Evolutionary conservation across 2,888 invertebrate genomes (phyloP), one percentile per base, ranked within the genome.

Genomic region (Polyommatus icarus): DNA sequence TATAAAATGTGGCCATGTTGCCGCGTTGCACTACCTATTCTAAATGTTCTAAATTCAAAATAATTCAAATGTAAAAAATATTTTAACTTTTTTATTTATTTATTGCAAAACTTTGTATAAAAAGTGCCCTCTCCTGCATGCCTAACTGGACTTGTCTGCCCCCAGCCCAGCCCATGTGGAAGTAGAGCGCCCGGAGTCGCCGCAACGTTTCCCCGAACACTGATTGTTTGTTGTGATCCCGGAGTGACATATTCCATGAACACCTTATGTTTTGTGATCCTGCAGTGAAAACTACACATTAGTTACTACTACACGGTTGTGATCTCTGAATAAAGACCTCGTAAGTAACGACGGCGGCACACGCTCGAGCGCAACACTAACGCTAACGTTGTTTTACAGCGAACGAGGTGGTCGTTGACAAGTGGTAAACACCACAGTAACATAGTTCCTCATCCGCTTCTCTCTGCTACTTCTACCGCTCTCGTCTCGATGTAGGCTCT

Each of bases 361-460:
- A 86, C 89, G 90, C 86, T 85, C 89, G 88, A 85, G 83, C 88
- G 88, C 84, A 83, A 86, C 88, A 89, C 90, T 92, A 93, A 92
- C 91, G 84, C 87, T 90, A 87, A 84, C 90, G 89, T 93, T 94
- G 88, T 94, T 94, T 95, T 96, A 89, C 96, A 96, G 96, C 95
- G 95, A 95, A 95, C 94, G 96, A 96, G 89, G 93, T 91, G 93
- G 96, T 96, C 94, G 88, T 95, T 94, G 95, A 95, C 95, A 96
- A 95, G 95, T 96, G 96, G 96, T 95, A 95, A 94, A 89, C 90
- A 87, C 92, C 92, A 93, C 91, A 88, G 88, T 86, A 86, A 87
- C 91, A 88, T 91, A 91, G 91, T 91, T 91, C 92, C 92, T 92
- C 92, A 88, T 85, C 91, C 89, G 91, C 93, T 90, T 90, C 91